A percentile compares a stretch with the other conserved stretches of the same genome.
phyloP scores from a whole-genome alignment of 1,140 invertebrate species.

The Probaryconus sp. region DNA sequence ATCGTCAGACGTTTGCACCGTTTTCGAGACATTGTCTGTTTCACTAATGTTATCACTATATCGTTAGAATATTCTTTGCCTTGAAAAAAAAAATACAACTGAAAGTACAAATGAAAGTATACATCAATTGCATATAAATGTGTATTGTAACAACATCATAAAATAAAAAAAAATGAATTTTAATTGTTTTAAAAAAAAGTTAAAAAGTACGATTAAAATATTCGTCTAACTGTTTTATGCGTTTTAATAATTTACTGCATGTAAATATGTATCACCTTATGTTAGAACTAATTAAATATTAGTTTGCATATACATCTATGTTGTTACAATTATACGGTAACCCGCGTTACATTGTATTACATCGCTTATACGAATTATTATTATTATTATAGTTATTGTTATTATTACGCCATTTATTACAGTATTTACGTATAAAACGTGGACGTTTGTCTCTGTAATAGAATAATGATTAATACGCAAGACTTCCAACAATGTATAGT shows the following conservation, averaged over 20 bases:
- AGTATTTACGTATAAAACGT: constrained; percentile 59
- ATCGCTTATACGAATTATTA: constrained; percentile 32
- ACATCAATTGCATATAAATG: no score
- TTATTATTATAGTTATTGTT: constrained; percentile 31
- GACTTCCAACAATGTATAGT: constrained; percentile 57
- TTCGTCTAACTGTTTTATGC: no score
- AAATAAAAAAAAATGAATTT: no score
- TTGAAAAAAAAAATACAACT: no score
- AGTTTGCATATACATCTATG: constrained; percentile 18
- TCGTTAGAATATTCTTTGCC: constrained; percentile 30
- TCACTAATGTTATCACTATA: constrained; percentile 16
- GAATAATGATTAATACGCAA: constrained; percentile 60
- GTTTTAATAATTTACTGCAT: no score
- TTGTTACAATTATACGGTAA: constrained; percentile 18
- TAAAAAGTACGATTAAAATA: no score
- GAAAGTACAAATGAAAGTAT: no score
- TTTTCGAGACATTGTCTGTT: constrained; percentile 2
- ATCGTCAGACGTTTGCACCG: constrained; percentile 16
- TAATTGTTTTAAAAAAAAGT: no score
- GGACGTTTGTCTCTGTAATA: constrained; percentile 63
- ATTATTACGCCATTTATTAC: constrained; percentile 48
- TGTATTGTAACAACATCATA: no score
- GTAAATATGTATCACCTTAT: no score
- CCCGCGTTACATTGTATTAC: constrained; percentile 35
- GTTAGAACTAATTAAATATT: constrained; percentile 11